Percentiles rank a stretch among this genome's conserved stretches.
phyloP scores from a whole-genome alignment of 2,113 vertebrate species.

The Eclectus roratus region DNA sequence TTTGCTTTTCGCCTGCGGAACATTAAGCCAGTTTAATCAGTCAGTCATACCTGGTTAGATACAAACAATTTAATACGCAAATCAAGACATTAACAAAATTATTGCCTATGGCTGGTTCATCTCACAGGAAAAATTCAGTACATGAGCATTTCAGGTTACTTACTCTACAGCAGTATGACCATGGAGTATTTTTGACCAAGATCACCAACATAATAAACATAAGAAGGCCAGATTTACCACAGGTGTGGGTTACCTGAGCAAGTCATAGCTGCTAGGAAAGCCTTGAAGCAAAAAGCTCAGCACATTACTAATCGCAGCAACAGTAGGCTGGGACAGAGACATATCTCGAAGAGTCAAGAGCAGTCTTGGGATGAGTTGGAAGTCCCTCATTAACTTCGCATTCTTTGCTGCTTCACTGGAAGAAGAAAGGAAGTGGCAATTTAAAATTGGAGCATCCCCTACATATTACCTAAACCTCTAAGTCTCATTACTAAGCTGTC shows the following conservation, averaged over 20 bases:
- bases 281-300: conserved; percentile 94
- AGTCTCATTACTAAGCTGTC: not conserved
- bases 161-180: not conserved
- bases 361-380: conserved; percentile 92
- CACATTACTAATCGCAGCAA: conserved; percentile 91
- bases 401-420: conserved; percentile 94
- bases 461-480: not conserved
- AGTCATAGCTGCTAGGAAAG: conserved; percentile 90
- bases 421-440: conserved; percentile 5
- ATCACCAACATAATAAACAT: not conserved
- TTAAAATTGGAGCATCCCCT: not conserved
- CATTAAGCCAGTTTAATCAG: not conserved
- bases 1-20: not conserved
- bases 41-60: not conserved
- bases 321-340: conserved; percentile 92
- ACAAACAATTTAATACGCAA: not conserved
- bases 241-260: conserved; percentile 84
- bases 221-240: not conserved
- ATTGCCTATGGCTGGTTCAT: not conserved
- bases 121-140: not conserved
- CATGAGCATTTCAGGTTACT: not conserved
- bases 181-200: not conserved
- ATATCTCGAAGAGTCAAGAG: conserved; percentile 91
- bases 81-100: not conserved
- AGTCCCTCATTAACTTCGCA: conserved; percentile 92